phyloP scores from a whole-genome alignment of 2,888 invertebrate genomes.

The Bimastos eiseni region DNA sequence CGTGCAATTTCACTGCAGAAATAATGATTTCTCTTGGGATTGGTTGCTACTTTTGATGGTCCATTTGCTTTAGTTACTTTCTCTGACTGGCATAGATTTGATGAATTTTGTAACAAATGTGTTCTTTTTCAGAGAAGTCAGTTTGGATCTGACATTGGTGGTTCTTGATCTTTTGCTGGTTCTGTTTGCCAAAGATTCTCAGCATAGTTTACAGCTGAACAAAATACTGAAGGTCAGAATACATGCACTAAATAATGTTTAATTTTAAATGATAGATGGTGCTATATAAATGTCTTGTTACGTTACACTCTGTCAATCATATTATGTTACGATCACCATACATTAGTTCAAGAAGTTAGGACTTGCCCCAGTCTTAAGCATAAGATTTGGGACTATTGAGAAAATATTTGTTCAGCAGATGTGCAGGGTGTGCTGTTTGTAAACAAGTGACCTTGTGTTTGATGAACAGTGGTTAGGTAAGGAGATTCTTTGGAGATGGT shows the following conservation, averaged over 20 bases:
- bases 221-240: constrained; percentile 18
- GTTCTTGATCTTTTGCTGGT: constrained; percentile 1
- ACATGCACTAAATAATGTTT: neutral
- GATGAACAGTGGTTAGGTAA: neutral
- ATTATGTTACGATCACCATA: neutral
- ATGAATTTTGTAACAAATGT: neutral
- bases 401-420: neutral
- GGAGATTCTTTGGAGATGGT: neutral
- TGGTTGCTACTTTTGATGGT: neutral
- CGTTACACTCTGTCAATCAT: neutral
- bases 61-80: neutral
- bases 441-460: neutral
- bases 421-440: neutral
- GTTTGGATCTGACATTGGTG: constrained; percentile 10
- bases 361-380: neutral
- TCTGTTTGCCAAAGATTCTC: neutral
- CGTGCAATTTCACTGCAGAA: too few species aligned
- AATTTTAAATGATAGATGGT: neutral
- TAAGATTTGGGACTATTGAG: neutral
- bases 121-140: neutral
- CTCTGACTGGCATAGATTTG: neutral
- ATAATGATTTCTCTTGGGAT: too few species aligned
- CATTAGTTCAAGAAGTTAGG: neutral
- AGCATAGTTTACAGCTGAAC: neutral
- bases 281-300: neutral